A percentile compares a stretch with the other conserved stretches of the same genome.
Evolutionary conservation across 2,797 vertebrate genomes (phyloP).

Genomic region (Paratrypauchen microcephalus): DNA sequence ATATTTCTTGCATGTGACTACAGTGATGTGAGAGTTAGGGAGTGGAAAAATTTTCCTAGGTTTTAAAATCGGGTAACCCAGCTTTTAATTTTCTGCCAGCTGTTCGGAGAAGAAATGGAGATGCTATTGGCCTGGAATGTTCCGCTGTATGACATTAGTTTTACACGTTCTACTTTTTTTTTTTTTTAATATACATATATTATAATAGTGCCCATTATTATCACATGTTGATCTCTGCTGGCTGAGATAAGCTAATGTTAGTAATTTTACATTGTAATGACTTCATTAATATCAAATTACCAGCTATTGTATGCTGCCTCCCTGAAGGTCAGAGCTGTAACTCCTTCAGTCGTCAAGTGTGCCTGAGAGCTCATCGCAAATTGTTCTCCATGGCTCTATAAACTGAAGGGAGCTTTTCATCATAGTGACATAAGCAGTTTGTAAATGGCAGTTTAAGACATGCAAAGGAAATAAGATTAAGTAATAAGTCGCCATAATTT

Average conservation of each 20-base stretch:
- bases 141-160: too few species aligned
- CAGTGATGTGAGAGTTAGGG: too few species aligned
- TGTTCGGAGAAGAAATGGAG: too few species aligned
- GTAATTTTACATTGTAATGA: conserved; percentile 10
- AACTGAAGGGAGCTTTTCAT: not conserved
- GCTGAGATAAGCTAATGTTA: conserved; percentile 3
- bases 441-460: not conserved
- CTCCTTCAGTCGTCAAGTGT: not conserved
- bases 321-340: conserved; percentile 2
- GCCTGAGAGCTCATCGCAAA: not conserved
- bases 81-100: too few species aligned
- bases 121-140: too few species aligned
- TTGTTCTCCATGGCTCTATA: not conserved
- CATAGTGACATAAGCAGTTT: not conserved
- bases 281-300: conserved; percentile 10
- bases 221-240: not conserved
- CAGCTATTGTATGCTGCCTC: not conserved
- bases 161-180: too few species aligned
- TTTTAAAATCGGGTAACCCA: too few species aligned
- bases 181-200: too few species aligned
- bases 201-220: not conserved
- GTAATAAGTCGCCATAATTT: not conserved
- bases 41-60: too few species aligned
- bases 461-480: not conserved
- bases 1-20: too few species aligned